Conservation (phyloP, 2,113 vertebrate species). For the Phylloscopus trochiloides region DNA sequence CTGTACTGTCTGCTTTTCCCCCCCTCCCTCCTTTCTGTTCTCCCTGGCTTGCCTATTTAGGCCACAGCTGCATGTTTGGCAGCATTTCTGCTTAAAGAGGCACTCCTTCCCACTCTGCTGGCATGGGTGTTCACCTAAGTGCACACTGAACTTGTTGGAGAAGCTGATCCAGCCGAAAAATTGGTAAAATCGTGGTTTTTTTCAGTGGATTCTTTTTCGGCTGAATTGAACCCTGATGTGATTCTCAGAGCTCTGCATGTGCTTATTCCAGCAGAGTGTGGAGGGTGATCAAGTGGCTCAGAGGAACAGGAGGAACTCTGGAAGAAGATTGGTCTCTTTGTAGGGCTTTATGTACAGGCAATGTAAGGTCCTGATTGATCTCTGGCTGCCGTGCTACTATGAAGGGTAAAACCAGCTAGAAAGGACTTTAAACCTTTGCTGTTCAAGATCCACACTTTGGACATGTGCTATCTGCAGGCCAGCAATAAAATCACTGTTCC, state of each 20-base stretch:
- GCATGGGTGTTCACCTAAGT: neutral
- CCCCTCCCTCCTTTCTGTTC: neutral
- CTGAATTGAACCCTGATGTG: neutral
- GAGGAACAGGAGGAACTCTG: neutral
- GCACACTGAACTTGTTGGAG: neutral
- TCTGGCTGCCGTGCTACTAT: neutral
- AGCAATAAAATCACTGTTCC: neutral
- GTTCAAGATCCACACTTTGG: neutral
- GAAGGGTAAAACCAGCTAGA: neutral
- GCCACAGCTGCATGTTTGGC: constrained; percentile 55
- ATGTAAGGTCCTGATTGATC: neutral
- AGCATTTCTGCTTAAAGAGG: constrained; percentile 53
- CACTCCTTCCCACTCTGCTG: constrained; percentile 29
- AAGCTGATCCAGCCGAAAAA: constrained; percentile 26
- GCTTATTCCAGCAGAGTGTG: neutral
- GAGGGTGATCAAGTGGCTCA: neutral
- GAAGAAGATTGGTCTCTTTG: neutral
- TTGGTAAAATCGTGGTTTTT: neutral
- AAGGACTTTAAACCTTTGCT: neutral
- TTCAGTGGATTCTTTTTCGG: neutral
- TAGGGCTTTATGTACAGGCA: neutral
- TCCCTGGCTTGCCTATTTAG: constrained; percentile 52
- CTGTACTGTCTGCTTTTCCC: neutral
- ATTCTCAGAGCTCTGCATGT: neutral
- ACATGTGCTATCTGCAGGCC: neutral